Percentiles rank a stretch among this genome's conserved stretches.
Evolutionary conservation across 1,140 invertebrate species (phyloP).

Genomic region (Drosophila eugracilis): DNA sequence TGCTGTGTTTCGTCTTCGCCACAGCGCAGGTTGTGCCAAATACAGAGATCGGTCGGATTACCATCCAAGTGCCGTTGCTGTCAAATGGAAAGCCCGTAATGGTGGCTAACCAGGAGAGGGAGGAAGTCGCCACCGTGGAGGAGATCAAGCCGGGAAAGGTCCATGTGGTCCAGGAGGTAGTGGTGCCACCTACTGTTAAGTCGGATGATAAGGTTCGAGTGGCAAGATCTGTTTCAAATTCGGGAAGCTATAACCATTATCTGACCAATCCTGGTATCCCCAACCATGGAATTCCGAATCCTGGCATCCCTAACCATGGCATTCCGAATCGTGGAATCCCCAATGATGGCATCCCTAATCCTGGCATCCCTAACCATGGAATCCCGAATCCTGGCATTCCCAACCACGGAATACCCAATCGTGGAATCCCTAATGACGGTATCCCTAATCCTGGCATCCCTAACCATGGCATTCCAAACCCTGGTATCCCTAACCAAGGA

Average conservation of each 20-base stretch:
- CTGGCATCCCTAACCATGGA: slow-evolving; percentile 15
- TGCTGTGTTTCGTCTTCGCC: slow-evolving; percentile 52
- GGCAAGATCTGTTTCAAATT: slow-evolving; percentile 28
- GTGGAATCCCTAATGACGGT: slow-evolving; percentile 29
- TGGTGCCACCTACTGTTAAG: slow-evolving; percentile 45
- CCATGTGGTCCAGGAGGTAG: slow-evolving; percentile 33
- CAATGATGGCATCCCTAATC: slow-evolving; percentile 31
- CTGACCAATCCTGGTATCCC: slow-evolving; percentile 39
- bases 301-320: slow-evolving; percentile 28
- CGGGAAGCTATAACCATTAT: slow-evolving; percentile 16
- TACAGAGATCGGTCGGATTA: slow-evolving; percentile 69
- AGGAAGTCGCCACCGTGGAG: slow-evolving; percentile 59
- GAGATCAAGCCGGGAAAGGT: slow-evolving; percentile 57
- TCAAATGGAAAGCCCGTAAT: slow-evolving; percentile 68
- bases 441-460: slow-evolving; percentile 39
- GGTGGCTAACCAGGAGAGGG: slow-evolving; percentile 21
- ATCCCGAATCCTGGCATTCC: slow-evolving; percentile 32
- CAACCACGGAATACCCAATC: slow-evolving; percentile 28
- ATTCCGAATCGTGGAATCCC: slow-evolving; percentile 35
- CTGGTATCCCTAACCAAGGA: slow-evolving; percentile 24
- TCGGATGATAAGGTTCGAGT: slow-evolving; percentile 30
- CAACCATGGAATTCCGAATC: slow-evolving; percentile 34
- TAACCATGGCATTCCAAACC: slow-evolving; percentile 19
- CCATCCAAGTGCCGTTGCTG: slow-evolving; percentile 75
- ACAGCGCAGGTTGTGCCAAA: slow-evolving; percentile 75